These are phyloP conservation scores for Bunonema sp. DNA, from an alignment of 2,888 invertebrate genomes.

Conservation along the genomic window DNA sequence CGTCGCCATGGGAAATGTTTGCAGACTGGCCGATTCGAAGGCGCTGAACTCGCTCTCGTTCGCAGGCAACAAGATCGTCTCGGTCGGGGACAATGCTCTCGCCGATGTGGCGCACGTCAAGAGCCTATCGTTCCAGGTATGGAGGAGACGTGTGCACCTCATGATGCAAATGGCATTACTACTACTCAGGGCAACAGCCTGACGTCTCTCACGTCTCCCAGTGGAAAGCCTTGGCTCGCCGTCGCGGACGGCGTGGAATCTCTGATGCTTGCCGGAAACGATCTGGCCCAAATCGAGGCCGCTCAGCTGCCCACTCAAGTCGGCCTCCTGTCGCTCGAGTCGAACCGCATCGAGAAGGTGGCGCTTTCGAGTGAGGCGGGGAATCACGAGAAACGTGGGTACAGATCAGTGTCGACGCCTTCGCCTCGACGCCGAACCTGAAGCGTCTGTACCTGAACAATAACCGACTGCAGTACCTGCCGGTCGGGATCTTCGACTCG, in stretches of 20 bases:
- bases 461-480: slow-evolving; percentile 30
- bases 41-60: slow-evolving; percentile 35
- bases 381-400: neutral
- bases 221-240: too few relatives aligned
- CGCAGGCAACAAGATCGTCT: slow-evolving; percentile 18
- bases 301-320: slow-evolving; percentile 11
- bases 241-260: too few relatives aligned
- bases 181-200: too few relatives aligned
- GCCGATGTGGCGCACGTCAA: slow-evolving; percentile 11
- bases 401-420: slow-evolving; percentile 21
- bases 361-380: neutral
- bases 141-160: too few relatives aligned
- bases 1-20: too few relatives aligned
- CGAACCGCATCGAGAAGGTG: slow-evolving; percentile 11
- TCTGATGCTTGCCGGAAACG: too few relatives aligned
- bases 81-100: slow-evolving; percentile 14
- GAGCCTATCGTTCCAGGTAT: slow-evolving; percentile 45
- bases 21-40: slow-evolving; percentile 18
- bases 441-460: slow-evolving; percentile 28
- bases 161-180: too few relatives aligned
- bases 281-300: too few relatives aligned
- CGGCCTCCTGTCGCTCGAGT: slow-evolving; percentile 13
- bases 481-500: slow-evolving; percentile 25
- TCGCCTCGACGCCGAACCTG: slow-evolving; percentile 18
- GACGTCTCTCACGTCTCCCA: too few relatives aligned